Evolutionary conservation across 2,888 invertebrate species (phyloP).

Genomic region (Leptopilina drosophilae): DNA sequence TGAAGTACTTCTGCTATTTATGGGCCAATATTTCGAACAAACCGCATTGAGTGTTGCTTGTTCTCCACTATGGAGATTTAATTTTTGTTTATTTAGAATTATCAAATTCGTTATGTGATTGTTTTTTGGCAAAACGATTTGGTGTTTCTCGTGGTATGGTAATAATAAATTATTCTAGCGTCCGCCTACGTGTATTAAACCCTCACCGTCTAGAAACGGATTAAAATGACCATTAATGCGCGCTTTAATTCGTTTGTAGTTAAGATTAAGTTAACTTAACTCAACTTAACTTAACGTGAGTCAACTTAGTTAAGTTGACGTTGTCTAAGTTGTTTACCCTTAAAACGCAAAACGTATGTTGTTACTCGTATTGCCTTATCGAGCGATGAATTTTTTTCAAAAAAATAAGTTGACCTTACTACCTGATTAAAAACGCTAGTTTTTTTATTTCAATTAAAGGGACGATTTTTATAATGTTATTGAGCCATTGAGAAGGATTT

Average conservation of each 20-base stretch:
- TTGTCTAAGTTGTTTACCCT: no score
- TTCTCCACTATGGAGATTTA: slow-evolving; percentile 10
- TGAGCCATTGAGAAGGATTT: no score
- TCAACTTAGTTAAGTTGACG: no score
- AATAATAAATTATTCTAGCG: slow-evolving; percentile 15
- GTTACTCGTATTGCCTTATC: slow-evolving; percentile 15
- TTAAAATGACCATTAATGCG: not conserved
- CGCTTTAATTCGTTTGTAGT: not conserved
- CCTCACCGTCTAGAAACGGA: slow-evolving; percentile 7
- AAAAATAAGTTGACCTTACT: not conserved
- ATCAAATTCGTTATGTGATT: slow-evolving; percentile 32
- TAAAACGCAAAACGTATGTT: not conserved
- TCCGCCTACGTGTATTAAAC: slow-evolving; percentile 36
- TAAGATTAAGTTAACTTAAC: no score
- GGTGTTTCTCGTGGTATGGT: slow-evolving; percentile 31
- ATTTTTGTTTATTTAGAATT: not conserved
- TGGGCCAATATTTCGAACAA: slow-evolving; percentile 19
- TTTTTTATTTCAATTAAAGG: slow-evolving; percentile 1
- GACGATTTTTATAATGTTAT: not conserved
- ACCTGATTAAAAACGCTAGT: not conserved
- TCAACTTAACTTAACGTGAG: no score
- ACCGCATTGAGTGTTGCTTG: not conserved
- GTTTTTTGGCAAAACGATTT: slow-evolving; percentile 30
- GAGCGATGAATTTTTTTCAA: slow-evolving; percentile 4
- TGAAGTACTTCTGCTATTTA: not conserved